Percentiles rank a stretch among this genome's conserved stretches.
phyloP scores from a whole-genome alignment of 2,888 invertebrate species.

The Neoascia interrupta region DNA sequence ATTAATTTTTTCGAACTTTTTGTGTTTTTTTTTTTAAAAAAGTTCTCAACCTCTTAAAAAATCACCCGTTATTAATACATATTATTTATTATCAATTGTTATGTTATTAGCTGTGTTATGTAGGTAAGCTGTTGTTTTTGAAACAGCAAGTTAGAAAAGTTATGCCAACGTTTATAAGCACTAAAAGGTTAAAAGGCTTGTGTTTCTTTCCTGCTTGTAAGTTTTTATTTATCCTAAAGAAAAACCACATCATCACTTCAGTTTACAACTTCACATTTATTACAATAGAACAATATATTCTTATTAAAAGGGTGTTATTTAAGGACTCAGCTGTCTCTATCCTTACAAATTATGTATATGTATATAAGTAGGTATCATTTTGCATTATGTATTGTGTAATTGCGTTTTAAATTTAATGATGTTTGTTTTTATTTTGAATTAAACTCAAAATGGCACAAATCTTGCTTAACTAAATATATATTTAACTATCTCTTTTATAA shows the following conservation, averaged over 20 bases:
- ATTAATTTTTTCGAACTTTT: too few relatives aligned
- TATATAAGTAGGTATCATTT: constrained; percentile 16
- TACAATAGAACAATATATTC: constrained; percentile 67
- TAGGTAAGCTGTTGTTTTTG: too few relatives aligned
- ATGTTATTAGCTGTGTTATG: too few relatives aligned
- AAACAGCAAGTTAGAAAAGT: too few relatives aligned
- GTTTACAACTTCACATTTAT: constrained; percentile 68
- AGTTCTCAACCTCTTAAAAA: too few relatives aligned
- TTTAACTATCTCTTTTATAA: neutral
- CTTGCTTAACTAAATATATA: constrained; percentile 23
- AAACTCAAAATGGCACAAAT: constrained; percentile 67
- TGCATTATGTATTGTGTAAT: neutral
- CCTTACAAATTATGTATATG: constrained; percentile 26
- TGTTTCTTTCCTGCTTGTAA: too few relatives aligned
- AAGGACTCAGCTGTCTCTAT: constrained; percentile 28
- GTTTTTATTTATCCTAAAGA: too few relatives aligned
- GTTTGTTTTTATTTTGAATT: constrained; percentile 63
- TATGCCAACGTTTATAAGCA: too few relatives aligned
- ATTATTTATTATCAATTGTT: too few relatives aligned
- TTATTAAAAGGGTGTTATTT: constrained; percentile 58
- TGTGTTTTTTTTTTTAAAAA: too few relatives aligned
- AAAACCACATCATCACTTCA: constrained; percentile 33
- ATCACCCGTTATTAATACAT: too few relatives aligned
- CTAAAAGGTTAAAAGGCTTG: too few relatives aligned
- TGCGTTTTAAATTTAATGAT: constrained; percentile 29